Base-by-base conservation (phyloP, 1,140 invertebrate genomes). In the Argopecten irradians region DNA sequence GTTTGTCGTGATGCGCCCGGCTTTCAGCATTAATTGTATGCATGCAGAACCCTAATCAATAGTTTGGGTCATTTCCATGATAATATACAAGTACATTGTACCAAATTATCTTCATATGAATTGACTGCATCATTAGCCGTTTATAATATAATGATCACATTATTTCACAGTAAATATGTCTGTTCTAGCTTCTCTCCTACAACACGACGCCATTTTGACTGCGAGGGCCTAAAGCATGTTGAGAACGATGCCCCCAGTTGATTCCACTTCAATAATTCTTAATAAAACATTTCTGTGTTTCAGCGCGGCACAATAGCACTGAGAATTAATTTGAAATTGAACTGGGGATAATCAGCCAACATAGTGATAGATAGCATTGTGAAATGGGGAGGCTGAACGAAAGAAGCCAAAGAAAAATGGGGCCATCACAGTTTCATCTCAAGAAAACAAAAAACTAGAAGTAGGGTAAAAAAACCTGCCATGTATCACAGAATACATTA, bases 211-310 rank as follows among this genome's bases (percentile, higher is more conserved):
- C 55, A 71, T 28, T 46, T 46, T 2, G 14, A 11, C 19, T 46
- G 43, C 22, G 43, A 19, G 22, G 22, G 43, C 14, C 43, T 46
- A 19, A 11, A 46, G 22, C 43, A 46, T 46, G 43, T 46, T 46
- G n/a, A n/a, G 55, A n/a, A 0, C 5, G 55, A 22, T 71, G 19
- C 22, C 55, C 28, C n/a, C 22, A 71, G 55, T 71, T n/a, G 28
- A 71, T 71, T n/a, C 55, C 28, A n/a, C 55, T 71, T 28, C 55
- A 71, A 71, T 71, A 71, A 71, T 28, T 71, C 55, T 71, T 71
- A 71, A 71, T 71, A 71, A 8, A 71, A 71, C 55, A 71, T 28
- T 71, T 71, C 55, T 28, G 5, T 71, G 55, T 71, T 71, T 28
- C 55, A 71, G 55, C 55, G 28, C 22, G 22, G 28, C 5, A n/a